Base-by-base conservation (phyloP, 2,888 invertebrate species). In the Nezara viridula region DNA sequence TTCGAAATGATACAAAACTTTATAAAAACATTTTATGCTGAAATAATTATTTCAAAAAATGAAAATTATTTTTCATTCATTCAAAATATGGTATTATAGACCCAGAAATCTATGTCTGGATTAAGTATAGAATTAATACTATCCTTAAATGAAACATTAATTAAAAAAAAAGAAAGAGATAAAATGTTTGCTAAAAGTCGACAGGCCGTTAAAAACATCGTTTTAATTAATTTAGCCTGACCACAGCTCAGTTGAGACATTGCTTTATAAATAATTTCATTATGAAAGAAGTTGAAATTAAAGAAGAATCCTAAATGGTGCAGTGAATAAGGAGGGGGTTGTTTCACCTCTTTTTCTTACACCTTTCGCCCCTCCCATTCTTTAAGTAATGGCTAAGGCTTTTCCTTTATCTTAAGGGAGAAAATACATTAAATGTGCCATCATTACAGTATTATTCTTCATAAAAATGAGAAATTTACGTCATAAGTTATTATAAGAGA, bases 191-290 rank as follows among this genome's bases (percentile, higher is more conserved):
- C 66, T 66, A 66, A 66, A 66, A 66, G 66, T 32, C 66, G 16
- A 27, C 32, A 32, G 32, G 66, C 19, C 66, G 32, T 66, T 66
- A 19, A 66, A 66, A 66, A 66, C 32, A 66, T 66, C 5, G 32
- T 32, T 66, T 66, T 66, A 66, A 66, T 66, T 7, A 66, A 66
- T 66, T 66, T 66, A 32, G 5, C 32, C 32, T 19, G 66, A 66
- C 66, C 66, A 32, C 66, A 60, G 60, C 27, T 60, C 16, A 66
- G 66, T 37, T 66, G 66, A 66, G 14, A 19, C 66, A 66, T 66
- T 66, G 66, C 66, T 66, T 66, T 32, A 66, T 32, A 32, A 66
- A 66, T 66, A 66, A 66, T 66, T 66, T 66, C 32, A 32, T 66
- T 66, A 66, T 32, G 7, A 66, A 14, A 66, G 32, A 66, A 66